phyloP scores from a whole-genome alignment of 2,113 vertebrate genomes.

The Hepsetus odoe region DNA sequence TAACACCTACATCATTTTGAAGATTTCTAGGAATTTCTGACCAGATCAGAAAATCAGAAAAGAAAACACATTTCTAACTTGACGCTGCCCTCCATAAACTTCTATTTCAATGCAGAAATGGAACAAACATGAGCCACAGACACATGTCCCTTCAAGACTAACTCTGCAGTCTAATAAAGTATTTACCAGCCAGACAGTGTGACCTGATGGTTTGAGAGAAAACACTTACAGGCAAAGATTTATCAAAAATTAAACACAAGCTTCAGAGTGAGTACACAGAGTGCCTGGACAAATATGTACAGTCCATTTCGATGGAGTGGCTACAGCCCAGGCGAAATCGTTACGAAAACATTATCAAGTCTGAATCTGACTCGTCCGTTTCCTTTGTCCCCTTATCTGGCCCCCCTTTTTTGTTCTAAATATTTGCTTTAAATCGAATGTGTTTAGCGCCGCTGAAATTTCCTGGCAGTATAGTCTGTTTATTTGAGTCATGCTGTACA shows the following conservation, averaged over 20 bases:
- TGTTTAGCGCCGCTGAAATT: constrained; percentile 56
- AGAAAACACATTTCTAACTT: not conserved
- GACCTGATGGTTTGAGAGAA: constrained; percentile 35
- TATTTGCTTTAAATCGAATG: constrained; percentile 56
- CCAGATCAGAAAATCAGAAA: not conserved
- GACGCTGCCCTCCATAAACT: not conserved
- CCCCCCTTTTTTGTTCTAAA: constrained; percentile 18
- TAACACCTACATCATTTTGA: not conserved
- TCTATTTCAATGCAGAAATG: not conserved
- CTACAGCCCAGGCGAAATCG: not conserved
- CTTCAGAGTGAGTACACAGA: constrained; percentile 27
- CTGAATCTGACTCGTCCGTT: constrained; percentile 23
- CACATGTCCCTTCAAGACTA: not conserved
- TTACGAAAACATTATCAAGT: constrained; percentile 8
- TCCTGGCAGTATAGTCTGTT: constrained; percentile 53
- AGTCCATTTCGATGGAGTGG: constrained; percentile 35
- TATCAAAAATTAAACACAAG: constrained; percentile 52
- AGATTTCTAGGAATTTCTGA: not conserved
- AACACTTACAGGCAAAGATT: constrained; percentile 43
- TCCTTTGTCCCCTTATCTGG: constrained; percentile 12
- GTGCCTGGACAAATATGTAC: constrained; percentile 45
- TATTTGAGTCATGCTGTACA: constrained; percentile 60
- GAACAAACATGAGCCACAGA: constrained; percentile 12
- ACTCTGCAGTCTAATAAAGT: constrained; percentile 31
- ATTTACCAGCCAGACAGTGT: constrained; percentile 42